Evolutionary conservation across 1,140 invertebrate genomes (phyloP), one percentile per base, ranked within the genome.

Genomic region (Drosophila orena): DNA sequence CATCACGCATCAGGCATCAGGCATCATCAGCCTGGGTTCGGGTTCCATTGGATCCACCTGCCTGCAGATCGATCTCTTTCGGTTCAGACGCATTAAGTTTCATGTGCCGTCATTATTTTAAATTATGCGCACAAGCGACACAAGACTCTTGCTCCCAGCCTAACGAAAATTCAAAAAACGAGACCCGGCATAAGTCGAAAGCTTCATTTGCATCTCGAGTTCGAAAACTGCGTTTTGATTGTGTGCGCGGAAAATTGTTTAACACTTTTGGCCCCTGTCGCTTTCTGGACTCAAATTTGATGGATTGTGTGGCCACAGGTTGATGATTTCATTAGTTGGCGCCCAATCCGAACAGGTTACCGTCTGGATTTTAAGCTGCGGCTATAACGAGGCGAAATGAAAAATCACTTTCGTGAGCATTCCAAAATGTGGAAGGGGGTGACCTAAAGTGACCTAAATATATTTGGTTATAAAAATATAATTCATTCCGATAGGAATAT

Each of bases 91-190:
- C 84, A 89, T 88, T 89, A 83, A 88, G 76, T 77, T 77, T 64
- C 54, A 89, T 83, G 84, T 77, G 72, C 84, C 59, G 77, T 89
- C 84, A 88, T 88, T 88, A 88, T 89, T 89, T 88, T 89, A 88
- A 88, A 88, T 88, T 88, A 88, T 88, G 84, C 84, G 77, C 84
- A 89, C 83, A 84, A 79, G 84, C 84, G 79, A n/a, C n/a, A n/a
- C n/a, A n/a, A 77, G 65, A 70, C 53, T 57, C 60, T 55, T 52
- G 49, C 55, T 37, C 43, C 46, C 15, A 34, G 30, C 47, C 12
- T 15, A 46, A 46, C 22, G 11, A 30, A 50, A 50, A 30, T 8
- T 17, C 11, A n/a, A 52, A 52, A 61, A 61, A 76, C 44, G 65
- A 58, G 78, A 54, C 65, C 17, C 66, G 43, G 65, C 78, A 79